Percentiles rank a stretch among this genome's conserved stretches.
phyloP scores from a whole-genome alignment of 2,888 invertebrate genomes.

The Heliconius ethilla region DNA sequence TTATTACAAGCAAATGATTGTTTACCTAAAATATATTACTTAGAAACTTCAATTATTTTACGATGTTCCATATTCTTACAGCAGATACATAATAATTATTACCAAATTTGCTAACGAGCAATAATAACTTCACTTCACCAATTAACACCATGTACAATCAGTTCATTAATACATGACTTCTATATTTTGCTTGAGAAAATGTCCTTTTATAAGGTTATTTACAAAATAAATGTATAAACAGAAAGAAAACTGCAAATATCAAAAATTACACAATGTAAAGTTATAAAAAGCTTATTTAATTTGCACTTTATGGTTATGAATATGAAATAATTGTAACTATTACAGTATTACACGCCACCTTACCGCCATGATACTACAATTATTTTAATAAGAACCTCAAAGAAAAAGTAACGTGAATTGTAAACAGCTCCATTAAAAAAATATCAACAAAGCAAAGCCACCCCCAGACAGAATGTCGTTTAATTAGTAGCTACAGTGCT shows the following conservation, averaged over 20 bases:
- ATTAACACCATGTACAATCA: no score
- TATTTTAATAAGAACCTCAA: constrained; percentile 31
- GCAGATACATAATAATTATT: background rate
- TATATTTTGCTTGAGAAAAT: no score
- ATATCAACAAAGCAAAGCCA: constrained; percentile 41
- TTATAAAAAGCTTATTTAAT: background rate
- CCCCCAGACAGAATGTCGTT: constrained; percentile 43
- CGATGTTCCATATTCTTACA: background rate
- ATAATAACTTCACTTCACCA: background rate
- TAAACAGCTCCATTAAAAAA: constrained; percentile 39
- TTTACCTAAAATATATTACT: constrained; percentile 54
- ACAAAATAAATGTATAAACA: background rate
- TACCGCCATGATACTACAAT: constrained; percentile 11
- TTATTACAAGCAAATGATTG: constrained; percentile 64
- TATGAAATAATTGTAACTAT: background rate
- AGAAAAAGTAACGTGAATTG: constrained; percentile 38
- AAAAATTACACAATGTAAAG: background rate
- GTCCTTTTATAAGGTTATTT: no score
- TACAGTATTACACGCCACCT: constrained; percentile 11
- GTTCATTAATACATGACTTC: no score
- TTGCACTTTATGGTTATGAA: background rate
- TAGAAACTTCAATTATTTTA: background rate
- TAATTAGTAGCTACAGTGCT: constrained; percentile 45
- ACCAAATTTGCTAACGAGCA: background rate
- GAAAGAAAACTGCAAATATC: background rate